Conservation (phyloP, 2,888 invertebrate genomes). For the Tortricodes alternella region DNA sequence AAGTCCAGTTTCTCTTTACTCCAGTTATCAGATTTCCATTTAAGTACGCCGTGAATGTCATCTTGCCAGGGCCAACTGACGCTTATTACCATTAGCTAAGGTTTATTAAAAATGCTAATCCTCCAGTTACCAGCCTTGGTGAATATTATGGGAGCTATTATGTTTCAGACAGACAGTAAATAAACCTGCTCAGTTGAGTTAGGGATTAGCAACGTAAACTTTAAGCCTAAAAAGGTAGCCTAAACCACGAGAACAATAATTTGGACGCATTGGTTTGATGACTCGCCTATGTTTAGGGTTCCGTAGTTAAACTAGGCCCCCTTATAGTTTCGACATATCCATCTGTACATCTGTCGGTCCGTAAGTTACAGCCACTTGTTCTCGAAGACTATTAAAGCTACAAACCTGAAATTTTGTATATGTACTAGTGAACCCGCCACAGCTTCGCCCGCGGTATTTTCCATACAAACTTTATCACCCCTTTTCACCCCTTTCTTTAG, state of each 20-base stretch:
- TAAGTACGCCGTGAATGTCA: constrained; percentile 19
- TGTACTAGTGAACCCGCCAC: too few relatives aligned
- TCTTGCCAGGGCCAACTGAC: constrained; percentile 7
- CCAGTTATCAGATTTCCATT: constrained; percentile 23
- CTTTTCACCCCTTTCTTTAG: too few relatives aligned
- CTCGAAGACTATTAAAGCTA: too few relatives aligned
- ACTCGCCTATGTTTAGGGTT: not conserved
- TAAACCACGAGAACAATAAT: too few relatives aligned
- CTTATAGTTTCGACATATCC: too few relatives aligned
- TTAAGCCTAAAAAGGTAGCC: too few relatives aligned
- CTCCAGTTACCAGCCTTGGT: constrained; percentile 10
- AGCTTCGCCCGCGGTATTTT: too few relatives aligned
- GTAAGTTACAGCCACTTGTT: too few relatives aligned
- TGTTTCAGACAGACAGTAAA: not conserved
- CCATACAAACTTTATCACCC: too few relatives aligned
- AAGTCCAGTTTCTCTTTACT: constrained; percentile 18
- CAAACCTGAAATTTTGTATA: too few relatives aligned
- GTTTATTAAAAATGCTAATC: constrained; percentile 19
- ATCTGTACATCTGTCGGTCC: too few relatives aligned
- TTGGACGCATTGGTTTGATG: not conserved
- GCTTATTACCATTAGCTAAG: constrained; percentile 22
- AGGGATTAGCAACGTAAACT: not conserved
- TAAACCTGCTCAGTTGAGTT: not conserved
- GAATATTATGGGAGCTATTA: not conserved
- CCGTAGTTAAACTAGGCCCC: too few relatives aligned